phyloP scores from a whole-genome alignment of 2,888 invertebrate genomes.

The Rugalucina vietnamica region DNA sequence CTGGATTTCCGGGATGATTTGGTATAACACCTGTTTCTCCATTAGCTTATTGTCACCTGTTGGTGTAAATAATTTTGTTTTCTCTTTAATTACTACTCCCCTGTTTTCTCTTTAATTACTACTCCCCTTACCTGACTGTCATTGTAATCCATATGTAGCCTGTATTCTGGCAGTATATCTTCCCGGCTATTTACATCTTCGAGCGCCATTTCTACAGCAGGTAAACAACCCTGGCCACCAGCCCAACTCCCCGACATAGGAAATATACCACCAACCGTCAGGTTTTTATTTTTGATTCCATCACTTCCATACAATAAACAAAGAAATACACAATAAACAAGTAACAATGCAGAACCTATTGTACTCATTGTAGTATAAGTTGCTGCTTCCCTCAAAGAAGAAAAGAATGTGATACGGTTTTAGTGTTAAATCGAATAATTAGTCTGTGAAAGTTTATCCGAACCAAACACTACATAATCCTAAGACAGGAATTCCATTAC shows the following conservation, averaged over 20 bases:
- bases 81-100: too few species aligned
- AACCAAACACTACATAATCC: too few species aligned
- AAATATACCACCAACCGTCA: slow-evolving; percentile 93
- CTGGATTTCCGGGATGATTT: too few species aligned
- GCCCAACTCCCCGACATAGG: slow-evolving; percentile 99
- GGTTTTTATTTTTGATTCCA: slow-evolving; percentile 71
- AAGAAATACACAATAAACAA: background rate
- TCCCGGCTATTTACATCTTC: slow-evolving; percentile 96
- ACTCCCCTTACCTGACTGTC: slow-evolving; percentile 98
- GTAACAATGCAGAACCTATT: too few species aligned
- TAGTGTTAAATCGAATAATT: too few species aligned
- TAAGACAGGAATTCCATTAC: background rate
- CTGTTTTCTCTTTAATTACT: background rate
- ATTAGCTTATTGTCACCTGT: too few species aligned
- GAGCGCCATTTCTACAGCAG: slow-evolving; percentile 97
- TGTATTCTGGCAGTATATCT: slow-evolving; percentile 95
- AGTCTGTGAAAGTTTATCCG: too few species aligned
- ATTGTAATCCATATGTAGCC: slow-evolving; percentile 95
- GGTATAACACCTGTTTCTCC: too few species aligned
- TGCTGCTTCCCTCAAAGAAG: too few species aligned
- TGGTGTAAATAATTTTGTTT: too few species aligned
- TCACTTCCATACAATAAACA: background rate
- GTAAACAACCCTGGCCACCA: slow-evolving; percentile 99
- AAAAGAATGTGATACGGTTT: too few species aligned
- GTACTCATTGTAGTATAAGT: too few species aligned